Conservation (phyloP, 2,888 invertebrate species). For the Coelinius sp. region DNA sequence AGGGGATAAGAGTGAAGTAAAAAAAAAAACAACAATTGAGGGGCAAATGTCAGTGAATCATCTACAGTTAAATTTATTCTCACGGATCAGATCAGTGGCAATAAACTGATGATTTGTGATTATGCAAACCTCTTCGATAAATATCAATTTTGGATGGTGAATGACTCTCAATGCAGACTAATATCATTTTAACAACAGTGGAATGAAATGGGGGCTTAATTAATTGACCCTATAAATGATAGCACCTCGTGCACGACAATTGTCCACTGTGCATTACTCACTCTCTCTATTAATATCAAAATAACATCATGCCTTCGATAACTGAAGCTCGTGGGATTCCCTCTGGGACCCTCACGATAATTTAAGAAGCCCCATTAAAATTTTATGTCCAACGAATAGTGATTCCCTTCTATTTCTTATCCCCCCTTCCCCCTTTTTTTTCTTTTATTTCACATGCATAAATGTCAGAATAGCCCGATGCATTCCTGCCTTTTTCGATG, state of each 20-base stretch:
- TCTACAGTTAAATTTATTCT: background rate
- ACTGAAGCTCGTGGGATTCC: background rate
- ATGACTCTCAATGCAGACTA: constrained; percentile 35
- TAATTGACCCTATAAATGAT: constrained; percentile 34
- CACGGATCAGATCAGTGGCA: background rate
- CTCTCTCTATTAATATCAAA: no score
- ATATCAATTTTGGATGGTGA: background rate
- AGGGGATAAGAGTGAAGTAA: background rate
- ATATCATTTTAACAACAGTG: constrained; percentile 31
- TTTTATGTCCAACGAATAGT: constrained; percentile 12
- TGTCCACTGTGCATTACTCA: constrained; percentile 7
- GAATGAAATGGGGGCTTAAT: constrained; percentile 27
- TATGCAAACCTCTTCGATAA: background rate
- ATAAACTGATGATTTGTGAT: constrained; percentile 13
- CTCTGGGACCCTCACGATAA: background rate
- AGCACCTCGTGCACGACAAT: constrained; percentile 3
- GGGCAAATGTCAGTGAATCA: background rate
- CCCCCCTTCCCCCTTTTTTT: background rate
- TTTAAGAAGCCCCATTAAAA: constrained; percentile 15
- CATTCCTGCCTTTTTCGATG: background rate
- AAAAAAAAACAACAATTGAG: background rate
- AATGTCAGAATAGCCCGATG: constrained; percentile 24
- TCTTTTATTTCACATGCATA: no score
- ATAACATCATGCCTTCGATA: background rate
- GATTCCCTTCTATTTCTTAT: constrained; percentile 4